Evolutionary conservation across 2,113 vertebrate species (phyloP).

Genomic region (Brachypteracias leptosomus): DNA sequence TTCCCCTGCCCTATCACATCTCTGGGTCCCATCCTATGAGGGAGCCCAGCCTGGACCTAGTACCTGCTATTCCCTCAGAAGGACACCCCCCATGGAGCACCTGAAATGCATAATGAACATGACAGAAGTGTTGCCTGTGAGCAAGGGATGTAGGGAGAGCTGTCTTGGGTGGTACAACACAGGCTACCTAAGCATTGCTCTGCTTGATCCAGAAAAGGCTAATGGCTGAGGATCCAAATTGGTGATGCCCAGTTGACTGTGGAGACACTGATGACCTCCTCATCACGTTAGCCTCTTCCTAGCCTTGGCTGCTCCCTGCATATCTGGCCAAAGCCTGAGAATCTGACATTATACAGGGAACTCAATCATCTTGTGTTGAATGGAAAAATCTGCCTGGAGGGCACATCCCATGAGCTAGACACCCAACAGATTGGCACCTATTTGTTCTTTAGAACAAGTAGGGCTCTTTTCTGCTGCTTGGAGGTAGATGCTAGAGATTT

Average conservation of each 20-base stretch:
- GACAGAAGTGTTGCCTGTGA: background rate
- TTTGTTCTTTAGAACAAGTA: background rate
- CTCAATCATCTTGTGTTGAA: background rate
- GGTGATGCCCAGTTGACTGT: background rate
- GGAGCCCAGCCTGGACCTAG: background rate
- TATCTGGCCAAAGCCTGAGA: background rate
- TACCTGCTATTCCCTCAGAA: background rate
- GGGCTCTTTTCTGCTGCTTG: background rate
- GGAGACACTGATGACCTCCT: background rate
- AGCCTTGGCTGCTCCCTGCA: background rate
- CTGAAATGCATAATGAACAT: background rate
- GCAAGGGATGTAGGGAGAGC: background rate
- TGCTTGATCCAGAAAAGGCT: background rate
- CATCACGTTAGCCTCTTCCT: background rate
- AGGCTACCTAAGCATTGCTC: background rate
- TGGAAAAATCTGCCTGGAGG: background rate
- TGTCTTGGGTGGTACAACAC: background rate
- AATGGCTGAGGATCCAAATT: background rate
- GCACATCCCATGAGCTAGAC: background rate
- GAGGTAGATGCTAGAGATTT: background rate
- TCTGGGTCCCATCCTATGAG: background rate
- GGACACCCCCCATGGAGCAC: background rate
- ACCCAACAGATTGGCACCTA: background rate
- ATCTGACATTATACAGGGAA: background rate
- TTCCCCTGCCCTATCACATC: background rate